Conservation (phyloP, 53 echinoderm and acorn worm species). For the Henricia sp. region DNA sequence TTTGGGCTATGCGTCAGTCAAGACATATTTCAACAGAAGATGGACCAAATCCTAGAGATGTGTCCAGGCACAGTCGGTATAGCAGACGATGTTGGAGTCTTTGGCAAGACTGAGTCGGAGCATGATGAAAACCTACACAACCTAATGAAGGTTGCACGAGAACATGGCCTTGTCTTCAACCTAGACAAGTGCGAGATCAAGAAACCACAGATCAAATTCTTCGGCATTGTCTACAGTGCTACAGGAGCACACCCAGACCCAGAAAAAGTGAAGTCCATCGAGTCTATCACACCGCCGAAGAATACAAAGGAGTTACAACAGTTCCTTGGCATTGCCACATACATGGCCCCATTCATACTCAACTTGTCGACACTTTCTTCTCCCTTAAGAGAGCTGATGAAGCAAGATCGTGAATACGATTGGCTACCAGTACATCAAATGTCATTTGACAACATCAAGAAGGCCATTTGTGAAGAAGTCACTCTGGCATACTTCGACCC, state of each 20-base stretch:
- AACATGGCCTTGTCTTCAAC: constrained; percentile 60
- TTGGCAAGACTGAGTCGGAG: background rate
- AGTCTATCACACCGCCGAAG: constrained; percentile 36
- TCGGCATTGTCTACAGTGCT: constrained; percentile 42
- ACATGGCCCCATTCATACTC: constrained; percentile 61
- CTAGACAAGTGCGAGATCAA: background rate
- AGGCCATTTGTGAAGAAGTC: constrained; percentile 18
- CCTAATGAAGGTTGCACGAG: constrained; percentile 23
- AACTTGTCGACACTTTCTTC: constrained; percentile 31
- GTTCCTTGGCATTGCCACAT: constrained; percentile 62
- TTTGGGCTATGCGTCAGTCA: constrained; percentile 10
- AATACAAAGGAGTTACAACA: constrained; percentile 28
- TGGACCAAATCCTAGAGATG: background rate
- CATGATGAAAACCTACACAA: background rate
- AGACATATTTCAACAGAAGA: background rate
- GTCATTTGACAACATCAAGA: constrained; percentile 58
- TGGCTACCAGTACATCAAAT: constrained; percentile 12
- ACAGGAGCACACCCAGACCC: constrained; percentile 62
- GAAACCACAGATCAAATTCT: constrained; percentile 26
- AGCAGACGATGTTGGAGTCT: constrained; percentile 58
- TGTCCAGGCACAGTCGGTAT: constrained; percentile 61
- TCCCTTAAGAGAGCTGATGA: constrained; percentile 1
- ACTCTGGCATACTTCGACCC: constrained; percentile 59
- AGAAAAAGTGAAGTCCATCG: constrained; percentile 36
- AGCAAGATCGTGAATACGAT: constrained; percentile 13